Conservation (phyloP, 2,113 vertebrate genomes). For the Percopsis transmontana region DNA sequence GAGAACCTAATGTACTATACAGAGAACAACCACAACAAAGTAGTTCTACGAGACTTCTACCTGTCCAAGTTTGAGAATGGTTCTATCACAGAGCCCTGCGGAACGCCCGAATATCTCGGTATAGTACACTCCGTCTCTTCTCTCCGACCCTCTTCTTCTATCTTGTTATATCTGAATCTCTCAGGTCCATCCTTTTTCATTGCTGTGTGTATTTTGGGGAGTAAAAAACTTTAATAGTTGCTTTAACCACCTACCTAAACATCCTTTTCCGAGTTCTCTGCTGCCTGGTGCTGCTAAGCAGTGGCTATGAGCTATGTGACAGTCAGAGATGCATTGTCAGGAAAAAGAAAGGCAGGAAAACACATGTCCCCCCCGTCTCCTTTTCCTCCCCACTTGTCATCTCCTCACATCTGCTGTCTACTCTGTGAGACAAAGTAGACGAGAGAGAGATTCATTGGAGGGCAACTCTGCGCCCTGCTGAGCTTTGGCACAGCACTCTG, state of each 20-base stretch:
- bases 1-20: constrained; percentile 89
- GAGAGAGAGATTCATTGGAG: constrained; percentile 29
- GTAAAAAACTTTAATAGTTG: no score
- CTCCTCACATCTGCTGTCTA: constrained; percentile 8
- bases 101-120: constrained; percentile 87
- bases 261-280: constrained; percentile 7
- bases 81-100: constrained; percentile 84
- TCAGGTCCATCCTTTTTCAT: neutral
- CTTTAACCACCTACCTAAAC: no score
- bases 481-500: constrained; percentile 33
- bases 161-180: neutral
- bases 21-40: constrained; percentile 86
- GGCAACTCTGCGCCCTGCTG: constrained; percentile 24
- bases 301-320: constrained; percentile 15
- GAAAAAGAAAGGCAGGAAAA: constrained; percentile 12
- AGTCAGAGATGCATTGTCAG: constrained; percentile 11
- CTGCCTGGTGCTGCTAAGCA: constrained; percentile 11
- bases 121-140: neutral
- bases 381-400: neutral
- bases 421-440: neutral
- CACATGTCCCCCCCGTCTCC: neutral
- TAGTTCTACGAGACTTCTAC: constrained; percentile 86
- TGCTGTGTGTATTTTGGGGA: neutral
- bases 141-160: neutral
- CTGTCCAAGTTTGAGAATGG: constrained; percentile 85